Conservation (phyloP, 2,888 invertebrate genomes). For the Scaptomyza reducta region DNA sequence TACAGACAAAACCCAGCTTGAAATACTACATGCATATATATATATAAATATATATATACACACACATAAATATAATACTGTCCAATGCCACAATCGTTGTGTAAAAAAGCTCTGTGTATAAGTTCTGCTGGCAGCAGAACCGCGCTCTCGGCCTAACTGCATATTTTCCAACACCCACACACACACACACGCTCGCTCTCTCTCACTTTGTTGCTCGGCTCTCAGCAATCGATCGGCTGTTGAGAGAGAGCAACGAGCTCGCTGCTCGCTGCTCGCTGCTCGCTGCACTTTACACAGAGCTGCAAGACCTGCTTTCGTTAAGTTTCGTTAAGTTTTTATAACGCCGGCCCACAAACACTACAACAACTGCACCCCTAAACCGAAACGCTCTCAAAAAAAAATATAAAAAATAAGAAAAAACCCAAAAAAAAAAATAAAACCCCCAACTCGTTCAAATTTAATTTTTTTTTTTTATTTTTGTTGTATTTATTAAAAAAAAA, state of each 20-base stretch:
- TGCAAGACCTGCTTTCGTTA: constrained; percentile 56
- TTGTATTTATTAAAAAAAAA: constrained; percentile 45
- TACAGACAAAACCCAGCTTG: constrained; percentile 22
- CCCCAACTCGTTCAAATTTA: constrained; percentile 15
- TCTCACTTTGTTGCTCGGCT: neutral
- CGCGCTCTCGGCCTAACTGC: constrained; percentile 1
- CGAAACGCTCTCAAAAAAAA: constrained; percentile 13
- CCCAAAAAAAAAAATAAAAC: neutral
- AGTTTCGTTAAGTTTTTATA: constrained; percentile 56
- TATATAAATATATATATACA: constrained; percentile 12
- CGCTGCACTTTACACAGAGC: constrained; percentile 11
- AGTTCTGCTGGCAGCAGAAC: neutral
- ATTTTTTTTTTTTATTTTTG: constrained; percentile 15
- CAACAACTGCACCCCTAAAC: constrained; percentile 20
- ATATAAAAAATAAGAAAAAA: constrained; percentile 1
- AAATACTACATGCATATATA: constrained; percentile 4
- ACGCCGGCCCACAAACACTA: constrained; percentile 25
- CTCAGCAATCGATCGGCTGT: neutral
- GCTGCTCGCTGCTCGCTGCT: constrained; percentile 7
- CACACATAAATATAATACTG: constrained; percentile 35
- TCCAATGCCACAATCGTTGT: constrained; percentile 72
- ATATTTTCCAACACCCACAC: no score
- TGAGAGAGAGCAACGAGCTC: neutral
- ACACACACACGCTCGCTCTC: neutral
- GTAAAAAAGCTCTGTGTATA: constrained; percentile 21